Evolutionary conservation across 1,140 invertebrate genomes (phyloP), one percentile per base, ranked within the genome.

Genomic region (Zelostemma sp.): DNA sequence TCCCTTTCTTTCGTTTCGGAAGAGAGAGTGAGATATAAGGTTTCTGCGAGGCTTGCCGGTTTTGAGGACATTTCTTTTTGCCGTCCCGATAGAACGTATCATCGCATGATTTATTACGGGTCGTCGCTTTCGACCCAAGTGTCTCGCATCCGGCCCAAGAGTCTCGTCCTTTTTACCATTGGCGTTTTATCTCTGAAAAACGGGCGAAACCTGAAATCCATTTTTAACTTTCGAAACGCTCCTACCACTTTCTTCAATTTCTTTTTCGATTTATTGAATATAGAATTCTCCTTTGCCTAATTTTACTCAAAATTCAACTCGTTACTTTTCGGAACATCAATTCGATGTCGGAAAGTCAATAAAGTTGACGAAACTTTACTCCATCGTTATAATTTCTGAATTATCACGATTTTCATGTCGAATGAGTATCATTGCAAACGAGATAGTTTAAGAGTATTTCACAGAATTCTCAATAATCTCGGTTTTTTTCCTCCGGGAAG

Each of bases 71-170:
- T 66, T 75, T 66, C 68, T 72, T 72, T 72, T 63, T 72, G 65
- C 35, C 56, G 71, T 59, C 41, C 62, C 68, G 73, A 80, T 77
- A 77, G 72, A 78, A 80, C 74, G 75, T 80, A 81, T 81, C 80
- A 77, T 79, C 77, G 62, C 65, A 78, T 81, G 80, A 82, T 81
- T 80, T 78, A 81, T 82, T 81, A 80, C 80, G 75, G 65, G 68
- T 61, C 46, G 70, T 74, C 72, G 75, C 75, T 70, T 75, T 66
- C 68, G 71, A 74, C 72, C 70, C 71, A 72, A 69, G 75, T 71
- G 72, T 75, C 76, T 76, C 65, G 60, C 72, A 75, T 72, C 68
- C 45, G 50, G 40, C 59, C 61, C 60, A 72, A 46, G 15, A 49
- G 50, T 35, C 48, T 15, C 31, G 43, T 47, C 40, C 38, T 55